Evolutionary conservation across 2,797 vertebrate species (phyloP), one percentile per base, ranked within the genome.

Genomic region (Rhodeus uyekii): DNA sequence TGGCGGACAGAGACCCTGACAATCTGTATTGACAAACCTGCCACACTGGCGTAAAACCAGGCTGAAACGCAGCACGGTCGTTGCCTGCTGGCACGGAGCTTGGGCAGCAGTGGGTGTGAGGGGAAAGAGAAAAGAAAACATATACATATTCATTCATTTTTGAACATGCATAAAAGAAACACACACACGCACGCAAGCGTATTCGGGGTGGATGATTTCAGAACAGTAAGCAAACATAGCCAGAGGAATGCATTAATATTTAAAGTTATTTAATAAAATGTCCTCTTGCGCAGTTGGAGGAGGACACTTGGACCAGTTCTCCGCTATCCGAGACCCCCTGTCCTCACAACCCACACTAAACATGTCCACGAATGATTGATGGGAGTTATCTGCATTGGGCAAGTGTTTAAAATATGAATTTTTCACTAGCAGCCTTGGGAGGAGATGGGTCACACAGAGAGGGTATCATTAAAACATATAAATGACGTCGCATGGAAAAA

Each of bases 341-440:
- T 69, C 83, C 83, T 86, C 84, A 82, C 90, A 87, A 86, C 86
- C 80, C 71, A 74, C 83, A 65, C 84, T 86, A 79, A 61, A 88
- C 89, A 90, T 85, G 88, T 90, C 78, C 42, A 38, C 44, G 32
- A 77, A 89, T 91, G 89, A 91, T 85, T 81, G 89, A 91, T 90
- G 88, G 87, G 74, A 85, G 80, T 63, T 53, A 84, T 87, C 86
- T 88, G 79, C 83, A 84, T 80, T 86, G 83, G 84, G 78, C 71
- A 48, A 90, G 87, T 83, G 85, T 91, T 87, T 90, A 61, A 92
- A 90, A 91, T 91, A 89, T 90, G 71, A 85, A 90, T 90, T 86
- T 91, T 87, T 90, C 84, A 85, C 87, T 81, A 84, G 82, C 72
- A 83, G 86, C 87, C 84, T 84, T 81, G 81, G 83, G 85, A 83